Base-by-base conservation (phyloP, 2,797 vertebrate genomes). In the Arrhamphus sclerolepis region DNA sequence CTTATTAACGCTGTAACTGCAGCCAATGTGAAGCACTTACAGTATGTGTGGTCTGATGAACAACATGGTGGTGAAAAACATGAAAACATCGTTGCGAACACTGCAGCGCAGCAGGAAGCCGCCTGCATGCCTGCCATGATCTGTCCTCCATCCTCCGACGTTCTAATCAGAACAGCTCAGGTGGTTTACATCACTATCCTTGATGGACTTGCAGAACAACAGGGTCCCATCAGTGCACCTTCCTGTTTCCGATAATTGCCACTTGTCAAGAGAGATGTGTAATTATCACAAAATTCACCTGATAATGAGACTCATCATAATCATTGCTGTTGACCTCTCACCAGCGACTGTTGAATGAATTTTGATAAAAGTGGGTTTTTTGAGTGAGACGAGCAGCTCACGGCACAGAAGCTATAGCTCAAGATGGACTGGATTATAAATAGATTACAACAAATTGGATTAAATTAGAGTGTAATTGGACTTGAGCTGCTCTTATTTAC, bases 291-390 rank as follows among this genome's bases (percentile, higher is more conserved):
- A 46, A 61, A 46, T 50, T 46, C 8, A 46, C 34, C 40, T 0
- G 19, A 53, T 59, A 40, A 62, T 70, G 41, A 24, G 38, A 69
- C 60, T 66, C 20, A 52, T 62, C 40, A 61, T 55, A 26, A 31
- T 62, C 26, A 38, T 5, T 49, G 50, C 49, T 65, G 61, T 62
- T 60, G 57, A 77, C 59, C 62, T 62, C 52, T 60, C 5, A 0
- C 28, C 44, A 44, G 39, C 20, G 16, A 19, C 56, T 42, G 26
- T 42, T 40, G 29, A 68, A 44, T 42, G 16, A 47, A 19, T 57
- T 70, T 57, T 62, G 31, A 51, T 62, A 10, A 68, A 73, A 34
- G 38, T 14, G 16, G 14, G 48, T 0, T 18, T 4, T 40, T 31
- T 20, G 39, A 2, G 0, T 46, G 13, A 16, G 52, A 34, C 39